phyloP scores from a whole-genome alignment of 2,113 vertebrate genomes.

The Corythornis vintsioides region DNA sequence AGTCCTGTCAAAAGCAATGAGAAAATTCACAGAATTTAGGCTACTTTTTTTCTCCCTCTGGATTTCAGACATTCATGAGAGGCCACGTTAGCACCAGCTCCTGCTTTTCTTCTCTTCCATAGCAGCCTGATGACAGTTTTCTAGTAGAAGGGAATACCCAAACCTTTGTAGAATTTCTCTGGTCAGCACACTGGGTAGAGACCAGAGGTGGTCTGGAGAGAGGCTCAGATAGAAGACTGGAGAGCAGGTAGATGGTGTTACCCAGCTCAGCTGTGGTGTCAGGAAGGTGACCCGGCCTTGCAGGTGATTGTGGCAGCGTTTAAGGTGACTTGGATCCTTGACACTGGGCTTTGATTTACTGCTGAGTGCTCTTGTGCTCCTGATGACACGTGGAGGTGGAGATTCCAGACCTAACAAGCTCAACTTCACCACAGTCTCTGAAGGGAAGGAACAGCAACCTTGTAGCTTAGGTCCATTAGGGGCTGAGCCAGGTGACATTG shows the following conservation, averaged over 20 bases:
- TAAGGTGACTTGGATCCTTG: neutral
- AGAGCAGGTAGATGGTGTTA: accelerated
- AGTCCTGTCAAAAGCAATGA: neutral
- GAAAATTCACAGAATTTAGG: constrained; percentile 3
- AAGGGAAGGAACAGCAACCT: neutral
- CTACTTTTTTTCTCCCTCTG: neutral
- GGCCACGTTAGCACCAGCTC: neutral
- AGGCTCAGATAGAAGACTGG: neutral
- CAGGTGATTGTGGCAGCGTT: neutral
- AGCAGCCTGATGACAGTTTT: neutral
- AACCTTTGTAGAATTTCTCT: neutral
- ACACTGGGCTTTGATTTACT: neutral
- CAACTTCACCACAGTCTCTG: neutral
- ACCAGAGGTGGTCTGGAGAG: neutral
- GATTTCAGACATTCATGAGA: neutral
- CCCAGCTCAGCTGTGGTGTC: neutral
- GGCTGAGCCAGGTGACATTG: neutral
- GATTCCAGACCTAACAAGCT: neutral
- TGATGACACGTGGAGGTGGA: accelerated
- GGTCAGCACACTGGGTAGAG: neutral
- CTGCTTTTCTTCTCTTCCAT: neutral
- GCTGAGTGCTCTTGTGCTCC: neutral
- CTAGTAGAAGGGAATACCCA: neutral
- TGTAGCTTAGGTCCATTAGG: neutral
- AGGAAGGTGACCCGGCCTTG: neutral